phyloP scores from a whole-genome alignment of 2,888 invertebrate species.

The Apotomis capreana region DNA sequence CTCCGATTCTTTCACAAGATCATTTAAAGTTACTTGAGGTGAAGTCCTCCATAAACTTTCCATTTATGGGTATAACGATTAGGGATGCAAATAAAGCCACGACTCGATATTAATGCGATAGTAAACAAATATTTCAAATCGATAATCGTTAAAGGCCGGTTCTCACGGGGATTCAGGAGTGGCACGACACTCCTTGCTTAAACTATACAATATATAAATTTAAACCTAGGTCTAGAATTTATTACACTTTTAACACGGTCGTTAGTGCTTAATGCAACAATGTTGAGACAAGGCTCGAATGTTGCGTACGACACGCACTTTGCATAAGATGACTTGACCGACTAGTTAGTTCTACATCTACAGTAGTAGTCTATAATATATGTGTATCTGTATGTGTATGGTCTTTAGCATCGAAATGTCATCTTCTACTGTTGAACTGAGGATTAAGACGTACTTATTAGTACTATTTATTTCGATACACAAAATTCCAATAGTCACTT shows the following conservation, averaged over 20 bases:
- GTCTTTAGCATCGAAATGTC: neutral
- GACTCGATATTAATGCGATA: slow-evolving; percentile 26
- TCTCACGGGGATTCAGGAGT: slow-evolving; percentile 38
- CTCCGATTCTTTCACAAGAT: neutral
- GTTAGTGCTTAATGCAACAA: slow-evolving; percentile 20
- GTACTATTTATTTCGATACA: too few species aligned
- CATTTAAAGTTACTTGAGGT: neutral
- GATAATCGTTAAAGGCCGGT: slow-evolving; percentile 12
- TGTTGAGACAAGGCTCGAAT: slow-evolving; percentile 25
- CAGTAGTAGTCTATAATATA: too few species aligned
- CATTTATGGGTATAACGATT: neutral
- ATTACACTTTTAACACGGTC: slow-evolving; percentile 21
- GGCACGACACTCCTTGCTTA: slow-evolving; percentile 36
- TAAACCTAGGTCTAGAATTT: slow-evolving; percentile 13
- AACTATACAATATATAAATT: neutral
- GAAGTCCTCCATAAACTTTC: slow-evolving; percentile 3
- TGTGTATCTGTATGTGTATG: neutral
- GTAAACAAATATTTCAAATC: slow-evolving; percentile 27
- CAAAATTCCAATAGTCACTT: too few species aligned
- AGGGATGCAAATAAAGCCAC: slow-evolving; percentile 10
- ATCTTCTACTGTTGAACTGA: too few species aligned
- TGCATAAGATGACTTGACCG: slow-evolving; percentile 2
- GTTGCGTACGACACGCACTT: slow-evolving; percentile 22
- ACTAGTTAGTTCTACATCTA: neutral
- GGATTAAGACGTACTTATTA: too few species aligned